phyloP scores from a whole-genome alignment of 1,140 invertebrate genomes.

The Radopholus similis region DNA sequence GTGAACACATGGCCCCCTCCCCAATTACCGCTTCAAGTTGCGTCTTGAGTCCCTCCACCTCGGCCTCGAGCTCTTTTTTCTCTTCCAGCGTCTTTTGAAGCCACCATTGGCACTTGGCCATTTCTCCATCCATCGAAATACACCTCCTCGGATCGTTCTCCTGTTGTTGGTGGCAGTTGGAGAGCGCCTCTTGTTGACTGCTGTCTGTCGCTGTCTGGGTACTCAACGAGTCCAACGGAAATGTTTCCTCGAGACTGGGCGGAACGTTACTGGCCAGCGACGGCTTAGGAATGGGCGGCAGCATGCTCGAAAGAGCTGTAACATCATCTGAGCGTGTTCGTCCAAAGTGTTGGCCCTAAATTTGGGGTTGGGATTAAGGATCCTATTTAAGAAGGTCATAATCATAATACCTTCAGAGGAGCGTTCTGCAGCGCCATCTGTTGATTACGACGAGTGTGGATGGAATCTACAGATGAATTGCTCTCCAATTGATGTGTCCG shows the following conservation, averaged over 20 bases:
- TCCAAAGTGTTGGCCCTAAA: not conserved
- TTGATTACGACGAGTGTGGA: not conserved
- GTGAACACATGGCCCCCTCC: not conserved
- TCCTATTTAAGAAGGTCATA: not conserved
- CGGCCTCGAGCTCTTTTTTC: constrained; percentile 41
- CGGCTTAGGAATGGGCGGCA: constrained; percentile 10
- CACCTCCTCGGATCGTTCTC: not conserved
- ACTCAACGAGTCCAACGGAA: not conserved
- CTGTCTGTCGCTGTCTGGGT: not conserved
- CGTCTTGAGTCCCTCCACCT: constrained; percentile 32
- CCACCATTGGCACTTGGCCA: constrained; percentile 33
- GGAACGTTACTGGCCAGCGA: not conserved
- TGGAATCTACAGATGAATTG: not conserved
- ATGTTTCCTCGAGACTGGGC: not conserved
- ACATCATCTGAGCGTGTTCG: not conserved
- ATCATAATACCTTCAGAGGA: not conserved
- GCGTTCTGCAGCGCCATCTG: not conserved
- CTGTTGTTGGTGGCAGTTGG: not conserved
- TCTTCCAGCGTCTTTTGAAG: constrained; percentile 41
- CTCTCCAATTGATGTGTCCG: not conserved
- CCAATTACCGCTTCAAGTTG: constrained; percentile 37
- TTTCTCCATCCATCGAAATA: constrained; percentile 22
- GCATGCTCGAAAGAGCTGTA: constrained; percentile 9
- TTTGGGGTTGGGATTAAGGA: too few species aligned
- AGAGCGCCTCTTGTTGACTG: not conserved